Base-by-base conservation (phyloP, 1,140 invertebrate species). In the Diprion similis region DNA sequence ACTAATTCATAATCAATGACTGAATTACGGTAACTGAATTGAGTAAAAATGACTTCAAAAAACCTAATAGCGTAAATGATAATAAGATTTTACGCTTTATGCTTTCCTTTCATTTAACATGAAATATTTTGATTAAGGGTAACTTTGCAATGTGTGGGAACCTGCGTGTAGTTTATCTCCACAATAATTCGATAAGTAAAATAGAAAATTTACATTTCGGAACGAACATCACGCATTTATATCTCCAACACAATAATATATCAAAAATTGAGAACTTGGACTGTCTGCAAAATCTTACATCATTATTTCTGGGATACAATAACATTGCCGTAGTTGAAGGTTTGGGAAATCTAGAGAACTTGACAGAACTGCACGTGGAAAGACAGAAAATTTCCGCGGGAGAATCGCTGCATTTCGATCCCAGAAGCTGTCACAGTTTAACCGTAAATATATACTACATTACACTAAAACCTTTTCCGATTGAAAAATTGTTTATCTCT, bases 201-300 rank as follows among this genome's bases (percentile, higher is more conserved):
- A 92, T 94, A 71, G 87, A 91, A 78, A 92, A 93, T 80, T 79
- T 94, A 4, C 81, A 91, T 72, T 78, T 84, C 64, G 82, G 91
- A 0, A 81, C 80, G n/a, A 91, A 91, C 78, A 80, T 93, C 47
- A 91, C 90, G 1, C 90, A 91, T 78, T 85, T 94, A 24, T 93
- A 94, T 83, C 79, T 94, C 4, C 92, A 94, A 89, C 91, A 92
- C 79, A 94, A 94, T 78, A 85, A 88, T 79, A 91, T 94, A 70
- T 83, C 76, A 10, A 90, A 91, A 84, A 91, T 94, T 45, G 90
- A 92, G 83, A 92, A 92, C 77, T 82, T 94, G 13, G 81, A 89
- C 7, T 82, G 78, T 72, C 82, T 93, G 37, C 81, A 80, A 18
- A 91, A 91, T 72, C 82, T 94, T 10, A 90, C 89, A 75, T 92